Percentiles rank a stretch among this genome's conserved stretches.
These are phyloP conservation scores for Poeciliopsis retropinna DNA, from an alignment of 2,113 vertebrate genomes.

Conservation along the genomic window DNA sequence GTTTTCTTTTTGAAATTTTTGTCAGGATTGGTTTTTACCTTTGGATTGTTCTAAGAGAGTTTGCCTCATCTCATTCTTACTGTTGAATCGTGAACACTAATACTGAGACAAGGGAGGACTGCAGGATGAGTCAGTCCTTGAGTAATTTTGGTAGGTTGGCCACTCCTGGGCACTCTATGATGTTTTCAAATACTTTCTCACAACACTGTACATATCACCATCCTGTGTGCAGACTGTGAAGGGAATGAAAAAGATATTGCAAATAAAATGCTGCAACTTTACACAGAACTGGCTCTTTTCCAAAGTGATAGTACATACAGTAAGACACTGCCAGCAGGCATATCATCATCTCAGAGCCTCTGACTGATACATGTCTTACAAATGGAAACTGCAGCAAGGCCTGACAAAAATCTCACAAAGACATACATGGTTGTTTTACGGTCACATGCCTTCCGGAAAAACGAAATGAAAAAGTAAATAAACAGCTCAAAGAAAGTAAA, in stretches of 20 bases:
- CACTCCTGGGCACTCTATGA: neutral
- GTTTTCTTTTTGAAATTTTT: too few species aligned
- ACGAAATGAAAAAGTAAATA: slow-evolving; percentile 20
- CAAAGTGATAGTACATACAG: neutral
- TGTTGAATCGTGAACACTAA: neutral
- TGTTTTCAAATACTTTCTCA: neutral
- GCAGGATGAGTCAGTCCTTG: neutral
- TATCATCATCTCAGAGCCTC: slow-evolving; percentile 23
- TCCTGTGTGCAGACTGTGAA: neutral
- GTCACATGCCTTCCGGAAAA: slow-evolving; percentile 12
- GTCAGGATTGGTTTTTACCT: too few species aligned
- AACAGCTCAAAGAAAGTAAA: slow-evolving; percentile 34
- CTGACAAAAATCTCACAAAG: slow-evolving; percentile 20
- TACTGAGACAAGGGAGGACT: neutral
- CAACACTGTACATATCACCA: neutral
- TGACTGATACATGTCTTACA: slow-evolving; percentile 21
- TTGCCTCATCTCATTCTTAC: neutral
- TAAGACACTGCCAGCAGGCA: slow-evolving; percentile 3
- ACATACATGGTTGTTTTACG: slow-evolving; percentile 10
- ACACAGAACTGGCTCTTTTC: slow-evolving; percentile 21
- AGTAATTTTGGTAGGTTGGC: neutral
- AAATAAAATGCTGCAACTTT: slow-evolving; percentile 12
- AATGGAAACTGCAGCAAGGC: slow-evolving; percentile 11
- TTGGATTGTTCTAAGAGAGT: too few species aligned
- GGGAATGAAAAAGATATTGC: slow-evolving; percentile 3